Evolutionary conservation across 2,797 vertebrate species (phyloP).

Genomic region (Anas georgica): DNA sequence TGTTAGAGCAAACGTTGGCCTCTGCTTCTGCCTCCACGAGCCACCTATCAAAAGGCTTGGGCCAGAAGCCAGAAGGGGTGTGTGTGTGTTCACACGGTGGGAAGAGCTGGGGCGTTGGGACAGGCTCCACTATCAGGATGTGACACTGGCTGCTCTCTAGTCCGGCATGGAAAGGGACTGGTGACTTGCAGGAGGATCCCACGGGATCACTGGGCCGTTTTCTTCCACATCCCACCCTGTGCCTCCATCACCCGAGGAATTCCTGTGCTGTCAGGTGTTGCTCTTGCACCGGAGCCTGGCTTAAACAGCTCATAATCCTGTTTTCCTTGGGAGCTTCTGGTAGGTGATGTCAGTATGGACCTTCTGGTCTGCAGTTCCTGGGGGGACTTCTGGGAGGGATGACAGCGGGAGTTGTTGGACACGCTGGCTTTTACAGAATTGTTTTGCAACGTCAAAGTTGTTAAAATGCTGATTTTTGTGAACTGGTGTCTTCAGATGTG

Average conservation of each 20-base stretch:
- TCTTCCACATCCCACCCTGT: not conserved
- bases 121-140: not conserved
- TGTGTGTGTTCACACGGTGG: not conserved
- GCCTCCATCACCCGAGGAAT: not conserved
- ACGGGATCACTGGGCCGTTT: not conserved
- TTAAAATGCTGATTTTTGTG: not conserved
- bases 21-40: not conserved
- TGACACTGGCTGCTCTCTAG: not conserved
- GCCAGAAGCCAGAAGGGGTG: constrained; percentile 2
- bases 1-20: not conserved
- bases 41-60: not conserved
- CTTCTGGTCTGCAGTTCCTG: not conserved
- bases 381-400: not conserved
- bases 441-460: not conserved
- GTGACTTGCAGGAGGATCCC: not conserved
- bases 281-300: not conserved
- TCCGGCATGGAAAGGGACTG: not conserved
- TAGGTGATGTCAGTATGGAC: not conserved
- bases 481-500: not conserved
- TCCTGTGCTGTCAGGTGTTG: accelerated
- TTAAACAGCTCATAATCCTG: not conserved
- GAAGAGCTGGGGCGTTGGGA: not conserved
- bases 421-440: not conserved
- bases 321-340: not conserved
- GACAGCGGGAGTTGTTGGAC: not conserved